phyloP scores from a whole-genome alignment of 2,888 invertebrate genomes.

The Agelastica alni region DNA sequence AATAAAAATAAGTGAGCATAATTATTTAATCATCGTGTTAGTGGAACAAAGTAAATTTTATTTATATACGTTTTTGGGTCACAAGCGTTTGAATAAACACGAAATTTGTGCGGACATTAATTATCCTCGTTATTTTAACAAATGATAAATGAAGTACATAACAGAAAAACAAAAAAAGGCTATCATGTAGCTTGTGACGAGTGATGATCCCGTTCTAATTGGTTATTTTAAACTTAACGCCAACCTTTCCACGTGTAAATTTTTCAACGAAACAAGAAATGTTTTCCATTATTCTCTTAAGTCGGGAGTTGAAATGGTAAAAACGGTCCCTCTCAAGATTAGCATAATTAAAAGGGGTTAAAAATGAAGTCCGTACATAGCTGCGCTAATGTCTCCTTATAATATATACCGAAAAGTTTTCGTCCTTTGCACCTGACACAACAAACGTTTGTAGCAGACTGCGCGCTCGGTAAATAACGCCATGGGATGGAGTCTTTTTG shows the following conservation, averaged over 20 bases:
- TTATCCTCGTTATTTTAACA: background rate
- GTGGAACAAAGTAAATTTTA: too few relatives aligned
- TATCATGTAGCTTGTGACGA: background rate
- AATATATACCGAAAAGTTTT: slow-evolving; percentile 41
- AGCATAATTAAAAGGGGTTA: slow-evolving; percentile 31
- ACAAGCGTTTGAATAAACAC: too few relatives aligned
- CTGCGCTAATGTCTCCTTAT: slow-evolving; percentile 35
- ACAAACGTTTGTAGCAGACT: slow-evolving; percentile 35
- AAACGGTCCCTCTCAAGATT: slow-evolving; percentile 20
- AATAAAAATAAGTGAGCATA: too few relatives aligned
- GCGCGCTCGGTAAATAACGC: slow-evolving; percentile 37
- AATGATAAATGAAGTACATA: background rate
- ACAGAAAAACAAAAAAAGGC: background rate
- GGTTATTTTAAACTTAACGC: slow-evolving; percentile 4
- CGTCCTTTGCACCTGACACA: slow-evolving; percentile 40
- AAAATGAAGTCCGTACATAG: slow-evolving; percentile 31
- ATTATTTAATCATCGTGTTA: too few relatives aligned
- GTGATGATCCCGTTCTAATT: slow-evolving; percentile 7
- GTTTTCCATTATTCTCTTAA: slow-evolving; percentile 12
- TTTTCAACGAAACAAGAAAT: slow-evolving; percentile 10
- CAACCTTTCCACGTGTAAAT: slow-evolving; percentile 4
- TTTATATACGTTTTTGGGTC: too few relatives aligned
- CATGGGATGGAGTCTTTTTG: slow-evolving; percentile 33
- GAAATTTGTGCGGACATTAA: background rate
- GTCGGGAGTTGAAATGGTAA: slow-evolving; percentile 1